phyloP scores from a whole-genome alignment of 1,140 invertebrate genomes.

The Potamilus streckersoni region DNA sequence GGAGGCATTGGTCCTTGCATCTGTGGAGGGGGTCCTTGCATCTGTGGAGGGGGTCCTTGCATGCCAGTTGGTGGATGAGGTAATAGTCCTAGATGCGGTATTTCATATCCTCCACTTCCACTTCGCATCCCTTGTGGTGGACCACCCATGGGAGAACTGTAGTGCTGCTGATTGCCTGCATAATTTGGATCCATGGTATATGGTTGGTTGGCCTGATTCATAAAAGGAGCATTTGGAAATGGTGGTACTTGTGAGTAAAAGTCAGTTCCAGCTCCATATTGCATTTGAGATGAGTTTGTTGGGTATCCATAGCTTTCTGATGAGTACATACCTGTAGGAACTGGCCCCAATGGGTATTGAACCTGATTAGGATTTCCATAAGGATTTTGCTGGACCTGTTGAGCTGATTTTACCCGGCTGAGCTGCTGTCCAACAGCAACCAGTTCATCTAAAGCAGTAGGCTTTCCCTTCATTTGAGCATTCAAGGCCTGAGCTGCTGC shows the following conservation, averaged over 20 bases:
- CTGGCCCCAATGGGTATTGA: not conserved
- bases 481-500: not conserved
- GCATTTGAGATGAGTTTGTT: not conserved
- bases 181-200: too few species aligned
- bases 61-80: too few species aligned
- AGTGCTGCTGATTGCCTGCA: too few species aligned
- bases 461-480: not conserved
- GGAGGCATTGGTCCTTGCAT: too few species aligned
- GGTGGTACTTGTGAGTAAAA: not conserved
- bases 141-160: too few species aligned
- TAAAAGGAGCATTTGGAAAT: not conserved
- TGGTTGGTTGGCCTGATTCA: too few species aligned
- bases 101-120: too few species aligned
- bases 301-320: not conserved
- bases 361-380: not conserved
- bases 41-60: too few species aligned
- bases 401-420: slow-evolving; percentile 5
- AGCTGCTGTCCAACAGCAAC: slow-evolving; percentile 1
- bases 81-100: too few species aligned
- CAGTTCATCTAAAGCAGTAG: not conserved
- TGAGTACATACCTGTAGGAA: not conserved
- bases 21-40: too few species aligned
- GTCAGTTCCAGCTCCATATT: not conserved
- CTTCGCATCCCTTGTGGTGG: too few species aligned
- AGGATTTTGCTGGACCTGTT: slow-evolving; percentile 1